These are phyloP conservation scores for Latrodectus hesperus DNA, from an alignment of 2,888 invertebrate species.

Conservation along the genomic window DNA sequence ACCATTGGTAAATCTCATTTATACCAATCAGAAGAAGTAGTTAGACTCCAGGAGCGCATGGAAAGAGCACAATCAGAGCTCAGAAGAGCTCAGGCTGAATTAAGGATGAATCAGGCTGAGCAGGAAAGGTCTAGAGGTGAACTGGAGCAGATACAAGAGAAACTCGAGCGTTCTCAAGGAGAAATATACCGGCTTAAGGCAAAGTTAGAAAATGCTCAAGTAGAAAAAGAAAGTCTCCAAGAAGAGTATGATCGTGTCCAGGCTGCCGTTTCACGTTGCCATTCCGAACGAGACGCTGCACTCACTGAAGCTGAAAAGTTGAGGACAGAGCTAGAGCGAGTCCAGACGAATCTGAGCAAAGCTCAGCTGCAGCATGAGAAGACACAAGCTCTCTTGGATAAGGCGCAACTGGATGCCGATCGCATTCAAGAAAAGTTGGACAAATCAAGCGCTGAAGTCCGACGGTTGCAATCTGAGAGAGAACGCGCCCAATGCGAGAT, in stretches of 20 bases:
- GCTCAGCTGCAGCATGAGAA: slow-evolving; percentile 94
- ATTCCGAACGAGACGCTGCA: slow-evolving; percentile 91
- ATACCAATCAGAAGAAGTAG: slow-evolving; percentile 83
- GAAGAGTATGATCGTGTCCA: slow-evolving; percentile 93
- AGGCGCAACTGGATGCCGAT: slow-evolving; percentile 80
- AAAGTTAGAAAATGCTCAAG: slow-evolving; percentile 94
- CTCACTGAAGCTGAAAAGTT: slow-evolving; percentile 72
- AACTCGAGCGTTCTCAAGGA: slow-evolving; percentile 94
- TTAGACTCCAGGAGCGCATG: slow-evolving; percentile 84
- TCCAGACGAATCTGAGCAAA: slow-evolving; percentile 90
- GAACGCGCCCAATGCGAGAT: slow-evolving; percentile 93
- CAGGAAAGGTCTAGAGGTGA: slow-evolving; percentile 81
- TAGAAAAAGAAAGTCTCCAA: slow-evolving; percentile 92
- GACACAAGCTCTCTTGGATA: slow-evolving; percentile 89
- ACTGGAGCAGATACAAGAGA: slow-evolving; percentile 89
- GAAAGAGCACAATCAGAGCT: slow-evolving; percentile 90
- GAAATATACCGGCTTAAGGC: slow-evolving; percentile 95
- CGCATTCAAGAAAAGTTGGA: slow-evolving; percentile 74
- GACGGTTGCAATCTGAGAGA: slow-evolving; percentile 84
- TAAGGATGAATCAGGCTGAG: slow-evolving; percentile 92
- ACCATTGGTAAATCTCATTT: slow-evolving; percentile 79
- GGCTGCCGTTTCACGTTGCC: slow-evolving; percentile 86
- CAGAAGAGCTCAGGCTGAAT: slow-evolving; percentile 89
- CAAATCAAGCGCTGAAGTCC: slow-evolving; percentile 71
- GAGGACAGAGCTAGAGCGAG: slow-evolving; percentile 73